These are phyloP conservation scores for Fregata magnificens DNA, from an alignment of 2,113 vertebrate species.

Conservation along the genomic window DNA sequence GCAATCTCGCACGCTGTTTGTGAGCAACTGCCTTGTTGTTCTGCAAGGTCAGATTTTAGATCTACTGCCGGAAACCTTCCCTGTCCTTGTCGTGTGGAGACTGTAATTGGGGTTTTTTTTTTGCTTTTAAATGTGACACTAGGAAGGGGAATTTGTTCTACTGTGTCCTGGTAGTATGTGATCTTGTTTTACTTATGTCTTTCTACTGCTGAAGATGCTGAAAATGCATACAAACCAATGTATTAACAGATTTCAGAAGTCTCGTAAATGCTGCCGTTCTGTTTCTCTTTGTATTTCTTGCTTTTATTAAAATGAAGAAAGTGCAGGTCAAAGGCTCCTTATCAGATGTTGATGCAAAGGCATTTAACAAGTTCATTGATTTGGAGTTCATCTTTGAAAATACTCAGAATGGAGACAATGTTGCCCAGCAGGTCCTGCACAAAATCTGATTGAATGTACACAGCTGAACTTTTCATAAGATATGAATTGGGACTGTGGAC, in stretches of 20 bases:
- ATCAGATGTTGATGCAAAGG: neutral
- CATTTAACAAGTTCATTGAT: neutral
- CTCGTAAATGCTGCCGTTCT: neutral
- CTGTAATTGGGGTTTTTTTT: neutral
- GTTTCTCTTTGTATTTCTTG: neutral
- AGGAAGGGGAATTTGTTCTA: neutral
- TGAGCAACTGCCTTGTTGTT: slow-evolving; percentile 21
- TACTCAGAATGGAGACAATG: neutral
- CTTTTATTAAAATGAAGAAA: neutral
- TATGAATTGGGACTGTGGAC: neutral
- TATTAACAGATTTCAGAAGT: neutral
- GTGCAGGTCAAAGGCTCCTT: neutral
- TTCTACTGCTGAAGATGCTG: neutral
- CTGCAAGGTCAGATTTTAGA: slow-evolving; percentile 45
- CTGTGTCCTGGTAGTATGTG: neutral
- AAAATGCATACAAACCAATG: neutral
- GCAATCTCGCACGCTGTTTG: neutral
- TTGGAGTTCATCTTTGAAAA: neutral
- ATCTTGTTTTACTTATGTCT: neutral
- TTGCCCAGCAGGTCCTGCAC: neutral
- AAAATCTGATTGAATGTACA: neutral
- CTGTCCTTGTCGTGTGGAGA: neutral
- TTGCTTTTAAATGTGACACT: neutral
- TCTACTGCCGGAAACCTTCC: neutral
- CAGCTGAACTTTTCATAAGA: neutral